Conservation (phyloP, 2,113 vertebrate genomes). For the Tragelaphus scriptus region DNA sequence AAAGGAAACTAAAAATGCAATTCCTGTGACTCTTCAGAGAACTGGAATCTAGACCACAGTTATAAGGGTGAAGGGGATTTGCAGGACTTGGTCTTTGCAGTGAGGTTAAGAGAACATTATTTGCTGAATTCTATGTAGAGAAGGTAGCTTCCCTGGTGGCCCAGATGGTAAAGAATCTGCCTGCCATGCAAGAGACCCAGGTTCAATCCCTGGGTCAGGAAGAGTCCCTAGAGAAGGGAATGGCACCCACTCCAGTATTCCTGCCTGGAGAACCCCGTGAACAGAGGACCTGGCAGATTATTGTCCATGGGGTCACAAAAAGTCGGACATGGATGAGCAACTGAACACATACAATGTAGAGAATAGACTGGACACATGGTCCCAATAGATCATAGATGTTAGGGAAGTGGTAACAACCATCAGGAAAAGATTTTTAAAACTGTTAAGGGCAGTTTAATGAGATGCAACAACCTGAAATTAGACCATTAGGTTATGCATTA, state of each 20-base stretch:
- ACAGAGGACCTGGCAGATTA: not conserved
- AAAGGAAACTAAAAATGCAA: not conserved
- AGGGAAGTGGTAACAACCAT: not conserved
- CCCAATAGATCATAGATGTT: not conserved
- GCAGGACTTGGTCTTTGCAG: not conserved
- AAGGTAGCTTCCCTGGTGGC: not conserved
- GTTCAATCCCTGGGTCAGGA: not conserved
- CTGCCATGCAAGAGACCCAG: not conserved
- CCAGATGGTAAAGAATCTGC: not conserved
- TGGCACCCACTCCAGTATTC: not conserved
- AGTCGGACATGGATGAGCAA: not conserved
- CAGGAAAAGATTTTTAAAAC: conserved; percentile 38
- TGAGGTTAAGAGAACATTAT: conserved; percentile 35
- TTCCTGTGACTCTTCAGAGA: not conserved
- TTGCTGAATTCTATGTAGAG: conserved; percentile 17
- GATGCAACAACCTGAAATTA: conserved; percentile 28
- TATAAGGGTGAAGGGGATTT: not conserved
- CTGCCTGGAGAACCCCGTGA: not conserved
- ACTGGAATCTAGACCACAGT: not conserved
- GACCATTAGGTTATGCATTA: conserved; percentile 47
- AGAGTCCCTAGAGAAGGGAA: not conserved
- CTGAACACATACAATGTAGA: not conserved
- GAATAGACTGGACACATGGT: not conserved
- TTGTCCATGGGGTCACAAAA: not conserved
- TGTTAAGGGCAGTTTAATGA: conserved; percentile 37